phyloP scores from a whole-genome alignment of 2,113 vertebrate genomes.

The Dasyprocta punctata region DNA sequence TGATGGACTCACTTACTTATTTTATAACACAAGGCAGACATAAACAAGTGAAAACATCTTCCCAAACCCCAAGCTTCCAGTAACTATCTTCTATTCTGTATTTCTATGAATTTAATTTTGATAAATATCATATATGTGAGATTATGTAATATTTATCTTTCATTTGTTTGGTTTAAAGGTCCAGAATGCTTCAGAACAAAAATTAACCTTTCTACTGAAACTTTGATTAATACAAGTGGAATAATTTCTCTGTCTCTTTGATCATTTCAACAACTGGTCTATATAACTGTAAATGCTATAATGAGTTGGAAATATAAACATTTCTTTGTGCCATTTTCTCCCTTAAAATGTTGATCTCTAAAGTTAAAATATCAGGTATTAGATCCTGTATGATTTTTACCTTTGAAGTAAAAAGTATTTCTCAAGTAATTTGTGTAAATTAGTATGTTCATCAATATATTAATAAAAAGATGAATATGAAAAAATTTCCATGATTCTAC shows the following conservation, averaged over 20 bases:
- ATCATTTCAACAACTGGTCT: neutral
- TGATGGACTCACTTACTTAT: neutral
- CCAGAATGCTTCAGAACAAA: conserved; percentile 19
- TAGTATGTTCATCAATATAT: neutral
- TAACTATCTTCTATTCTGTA: neutral
- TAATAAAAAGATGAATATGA: neutral
- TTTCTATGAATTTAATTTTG: neutral
- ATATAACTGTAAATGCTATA: neutral
- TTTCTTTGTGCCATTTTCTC: neutral
- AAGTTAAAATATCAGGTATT: neutral
- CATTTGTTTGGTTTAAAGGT: conserved; percentile 38
- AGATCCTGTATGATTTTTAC: neutral
- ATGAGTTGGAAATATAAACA: neutral
- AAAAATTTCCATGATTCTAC: neutral
- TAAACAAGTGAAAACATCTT: neutral
- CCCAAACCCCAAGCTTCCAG: neutral
- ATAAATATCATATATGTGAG: neutral
- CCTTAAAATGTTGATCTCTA: neutral
- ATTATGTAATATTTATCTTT: neutral
- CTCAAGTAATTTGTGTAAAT: neutral
- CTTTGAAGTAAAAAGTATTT: neutral
- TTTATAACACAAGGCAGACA: neutral
- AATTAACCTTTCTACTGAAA: neutral
- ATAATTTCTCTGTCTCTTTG: neutral
- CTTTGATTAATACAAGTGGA: neutral